phyloP scores from a whole-genome alignment of 92 coral and sea anemone species.

The Ricordea florida region DNA sequence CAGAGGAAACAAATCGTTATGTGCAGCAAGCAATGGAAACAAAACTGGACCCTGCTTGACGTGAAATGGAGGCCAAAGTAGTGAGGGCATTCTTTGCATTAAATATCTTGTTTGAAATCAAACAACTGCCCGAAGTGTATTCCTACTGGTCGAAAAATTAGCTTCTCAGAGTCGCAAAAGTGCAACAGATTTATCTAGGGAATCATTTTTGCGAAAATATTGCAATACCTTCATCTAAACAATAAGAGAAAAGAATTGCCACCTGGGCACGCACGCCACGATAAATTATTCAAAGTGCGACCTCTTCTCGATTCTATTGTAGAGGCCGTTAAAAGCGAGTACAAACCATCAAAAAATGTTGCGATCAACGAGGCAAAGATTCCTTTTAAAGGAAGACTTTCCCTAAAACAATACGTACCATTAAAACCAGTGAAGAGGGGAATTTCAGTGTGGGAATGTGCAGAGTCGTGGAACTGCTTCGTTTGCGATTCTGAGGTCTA shows the following conservation, averaged over 20 bases:
- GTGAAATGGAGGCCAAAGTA: neutral
- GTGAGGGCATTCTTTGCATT: neutral
- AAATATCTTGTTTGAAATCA: conserved; percentile 1
- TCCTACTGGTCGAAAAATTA: conserved; percentile 4
- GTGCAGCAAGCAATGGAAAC: neutral
- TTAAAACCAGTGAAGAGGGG: conserved; percentile 15
- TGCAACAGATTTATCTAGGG: neutral
- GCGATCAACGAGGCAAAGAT: conserved; percentile 15
- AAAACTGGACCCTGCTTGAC: neutral
- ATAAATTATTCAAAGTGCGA: conserved; percentile 23
- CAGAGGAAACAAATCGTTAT: neutral
- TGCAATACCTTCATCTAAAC: conserved; percentile 14
- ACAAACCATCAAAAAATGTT: neutral
- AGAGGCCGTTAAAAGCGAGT: neutral
- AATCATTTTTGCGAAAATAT: neutral
- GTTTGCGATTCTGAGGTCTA: conserved; percentile 5
- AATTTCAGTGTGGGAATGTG: conserved; percentile 28
- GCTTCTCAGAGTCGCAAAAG: neutral
- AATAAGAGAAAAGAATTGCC: neutral
- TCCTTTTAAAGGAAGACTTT: conserved; percentile 8
- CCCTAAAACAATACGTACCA: conserved; percentile 18
- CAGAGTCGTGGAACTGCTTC: neutral
- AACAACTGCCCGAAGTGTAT: neutral
- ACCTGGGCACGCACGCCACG: neutral
- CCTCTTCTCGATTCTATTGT: neutral